Conservation (phyloP, 2,113 vertebrate species). For the Penelope pileata region DNA sequence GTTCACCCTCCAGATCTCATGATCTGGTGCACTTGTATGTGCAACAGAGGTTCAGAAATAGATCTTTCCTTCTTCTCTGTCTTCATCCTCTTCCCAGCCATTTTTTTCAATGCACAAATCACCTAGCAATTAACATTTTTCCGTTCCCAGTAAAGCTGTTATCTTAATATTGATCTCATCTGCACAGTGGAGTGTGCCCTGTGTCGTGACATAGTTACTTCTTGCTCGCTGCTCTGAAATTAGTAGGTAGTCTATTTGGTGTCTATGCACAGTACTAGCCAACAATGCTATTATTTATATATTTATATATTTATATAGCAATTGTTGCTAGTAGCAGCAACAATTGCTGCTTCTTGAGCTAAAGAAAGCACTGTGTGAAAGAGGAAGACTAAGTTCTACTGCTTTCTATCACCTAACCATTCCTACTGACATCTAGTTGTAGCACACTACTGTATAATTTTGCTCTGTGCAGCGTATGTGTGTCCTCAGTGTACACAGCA, state of each 20-base stretch:
- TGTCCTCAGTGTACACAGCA: background rate
- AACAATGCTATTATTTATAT: no score
- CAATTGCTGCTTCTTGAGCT: background rate
- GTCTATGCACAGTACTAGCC: background rate
- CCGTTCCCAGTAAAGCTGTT: background rate
- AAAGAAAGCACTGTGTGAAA: background rate
- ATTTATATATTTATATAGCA: no score
- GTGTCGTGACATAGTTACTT: background rate
- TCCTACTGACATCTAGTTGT: background rate
- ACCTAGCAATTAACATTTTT: background rate
- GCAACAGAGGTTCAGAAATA: background rate
- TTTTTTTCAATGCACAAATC: background rate
- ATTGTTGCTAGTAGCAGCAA: no score
- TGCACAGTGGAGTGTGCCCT: background rate
- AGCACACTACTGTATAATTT: background rate
- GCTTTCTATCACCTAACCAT: background rate
- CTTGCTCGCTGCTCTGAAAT: background rate
- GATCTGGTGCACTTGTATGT: background rate
- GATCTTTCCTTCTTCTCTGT: background rate
- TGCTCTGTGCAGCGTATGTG: background rate
- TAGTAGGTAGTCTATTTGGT: background rate
- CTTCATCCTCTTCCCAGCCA: background rate
- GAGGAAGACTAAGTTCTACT: background rate
- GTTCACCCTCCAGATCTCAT: fast-evolving
- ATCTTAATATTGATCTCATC: background rate